Evolutionary conservation across 2,113 vertebrate species (phyloP), one percentile per base, ranked within the genome.

Genomic region (Tetraodon nigroviridis): DNA sequence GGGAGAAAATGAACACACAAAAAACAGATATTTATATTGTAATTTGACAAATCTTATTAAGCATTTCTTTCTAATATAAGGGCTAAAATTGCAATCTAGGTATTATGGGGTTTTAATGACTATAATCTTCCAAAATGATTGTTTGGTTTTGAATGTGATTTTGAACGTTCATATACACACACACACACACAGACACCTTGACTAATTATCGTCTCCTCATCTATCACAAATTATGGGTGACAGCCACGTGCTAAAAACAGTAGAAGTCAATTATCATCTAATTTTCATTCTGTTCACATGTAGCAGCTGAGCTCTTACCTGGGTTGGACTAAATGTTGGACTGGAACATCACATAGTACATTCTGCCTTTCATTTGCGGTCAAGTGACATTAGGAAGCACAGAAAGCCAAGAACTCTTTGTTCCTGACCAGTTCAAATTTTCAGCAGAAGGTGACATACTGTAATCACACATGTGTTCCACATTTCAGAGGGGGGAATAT

Each of bases 191-290:
- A 42, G 16, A 3, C 46, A 29, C 10, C 53, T 61, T 13, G 20
- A 21, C 65, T 58, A 0, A 55, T 67, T 67, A 53, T 6, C 29
- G 1, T 61, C 55, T 52, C 52, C 61, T 51, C 45, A 18, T 53
- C 20, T 48, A 53, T 52, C 52, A 60, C 54, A 75, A 75, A 51
- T 64, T 49, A 67, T 24, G 47, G 72, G 64, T 51, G 68, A 79
- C 66, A 18, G 55, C 73, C 67, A 78, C 58, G 63, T 86, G 69
- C 19, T 11, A 46, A 83, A 83, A 79, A 75, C 52, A 64, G 61
- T 42, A 55, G 68, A 77, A 82, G 61, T 75, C 62, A 76, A 75
- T 78, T 79, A 84, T 79, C 77, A 62, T 50, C 79, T 79, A 17
- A 73, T 79, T 82, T 70, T 78, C 61, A 75, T 78, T 80, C 58